Conservation (phyloP, 2,113 vertebrate genomes). For the Ariopsis seemanni region DNA sequence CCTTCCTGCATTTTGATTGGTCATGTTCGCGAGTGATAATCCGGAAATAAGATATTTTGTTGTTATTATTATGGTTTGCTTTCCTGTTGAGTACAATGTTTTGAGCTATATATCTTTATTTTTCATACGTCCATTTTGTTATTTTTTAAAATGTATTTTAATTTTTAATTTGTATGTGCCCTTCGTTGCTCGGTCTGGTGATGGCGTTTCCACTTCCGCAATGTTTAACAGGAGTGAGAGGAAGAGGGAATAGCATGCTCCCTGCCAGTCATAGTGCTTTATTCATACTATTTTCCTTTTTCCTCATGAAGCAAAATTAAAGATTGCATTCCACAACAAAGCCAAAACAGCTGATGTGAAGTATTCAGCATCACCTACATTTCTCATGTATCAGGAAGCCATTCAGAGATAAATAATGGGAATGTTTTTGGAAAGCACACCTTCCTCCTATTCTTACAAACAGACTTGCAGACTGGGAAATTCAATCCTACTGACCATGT, state of each 20-base stretch:
- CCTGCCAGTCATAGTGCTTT: not conserved
- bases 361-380: not conserved
- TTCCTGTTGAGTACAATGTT: not conserved
- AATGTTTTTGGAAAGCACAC: constrained; percentile 75
- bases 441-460: constrained; percentile 62
- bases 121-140: too few relatives aligned
- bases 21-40: not conserved
- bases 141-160: not conserved
- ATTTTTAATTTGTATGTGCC: too few relatives aligned
- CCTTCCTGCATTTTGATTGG: not conserved
- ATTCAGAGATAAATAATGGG: constrained; percentile 47
- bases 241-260: constrained; percentile 14
- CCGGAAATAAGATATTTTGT: not conserved
- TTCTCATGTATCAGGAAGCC: constrained; percentile 56
- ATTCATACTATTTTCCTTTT: not conserved
- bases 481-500: constrained; percentile 38
- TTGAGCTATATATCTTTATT: not conserved
- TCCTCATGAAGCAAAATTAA: not conserved
- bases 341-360: not conserved
- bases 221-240: not conserved
- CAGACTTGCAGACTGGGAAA: constrained; percentile 52
- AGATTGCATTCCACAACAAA: not conserved
- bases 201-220: constrained; percentile 29
- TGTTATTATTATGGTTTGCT: not conserved
- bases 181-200: not conserved